Base-by-base conservation (phyloP, 1,140 invertebrate genomes). In the Rhopalosiphum padi region DNA sequence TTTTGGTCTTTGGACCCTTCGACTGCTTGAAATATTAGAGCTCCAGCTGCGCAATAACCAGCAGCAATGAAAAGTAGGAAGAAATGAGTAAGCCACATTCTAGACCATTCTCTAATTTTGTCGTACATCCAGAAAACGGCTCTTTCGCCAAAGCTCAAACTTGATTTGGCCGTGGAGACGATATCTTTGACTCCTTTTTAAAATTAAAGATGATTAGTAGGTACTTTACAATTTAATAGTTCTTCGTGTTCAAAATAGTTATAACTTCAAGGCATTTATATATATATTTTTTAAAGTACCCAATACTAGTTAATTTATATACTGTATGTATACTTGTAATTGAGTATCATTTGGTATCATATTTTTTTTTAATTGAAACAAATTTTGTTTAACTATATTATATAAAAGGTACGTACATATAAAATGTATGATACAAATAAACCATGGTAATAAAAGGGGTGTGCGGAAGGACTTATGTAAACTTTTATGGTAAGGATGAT, bases 81-180 rank as follows among this genome's bases (percentile, higher is more conserved):
- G 60, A 98, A 96, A 95, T 98, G 98, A 21, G 98, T 98, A 95
- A 98, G 98, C 97, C 98, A 98, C 94, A 96, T 96, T 94, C 96
- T 97, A 2, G 97, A 98, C 96, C 97, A 97, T 25, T 96, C 95
- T 95, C 97, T 97, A 94, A 96, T 95, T 95, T 97, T 98, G 94
- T 97, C 97, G 94, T 98, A 97, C 88, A 97, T 95, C 96, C 97
- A 98, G 94, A 97, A 97, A 0, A 97, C 97, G 94, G 96, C 96
- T 95, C 98, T 98, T 95, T 98, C 97, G 35, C 98, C 98, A 46
- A 97, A 96, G 95, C 97, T 97, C 93, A 98, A 95, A 41, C 97
- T 97, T 21, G 97, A 97, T 94, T 97, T 98, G 18, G 96, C 96
- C 8, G 96, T 96, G 92, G 96, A 96, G 95, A 96, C 96, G 6